Percentiles rank a stretch among this genome's conserved stretches.
These are phyloP conservation scores for Mus spretus DNA, from an alignment of 2,797 vertebrate species.

Conservation along the genomic window DNA sequence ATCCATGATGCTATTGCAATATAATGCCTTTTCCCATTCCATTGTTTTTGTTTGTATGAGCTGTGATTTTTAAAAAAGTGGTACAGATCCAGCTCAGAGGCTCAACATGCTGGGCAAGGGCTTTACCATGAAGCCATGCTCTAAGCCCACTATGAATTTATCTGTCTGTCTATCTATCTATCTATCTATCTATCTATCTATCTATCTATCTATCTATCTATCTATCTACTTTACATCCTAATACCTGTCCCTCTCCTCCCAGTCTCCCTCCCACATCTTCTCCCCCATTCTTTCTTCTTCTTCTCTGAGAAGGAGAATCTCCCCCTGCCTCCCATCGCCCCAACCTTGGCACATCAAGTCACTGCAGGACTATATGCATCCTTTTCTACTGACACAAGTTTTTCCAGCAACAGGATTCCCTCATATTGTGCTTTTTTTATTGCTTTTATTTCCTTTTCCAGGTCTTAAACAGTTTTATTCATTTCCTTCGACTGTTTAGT, in stretches of 20 bases:
- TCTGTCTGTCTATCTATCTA: neutral
- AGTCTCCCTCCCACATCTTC: neutral
- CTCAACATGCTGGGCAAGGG: neutral
- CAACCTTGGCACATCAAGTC: neutral
- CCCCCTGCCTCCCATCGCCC: neutral
- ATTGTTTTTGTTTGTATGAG: slow-evolving; percentile 35
- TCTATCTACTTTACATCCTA: neutral
- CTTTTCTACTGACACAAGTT: neutral
- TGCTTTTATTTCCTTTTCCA: neutral
- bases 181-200: neutral
- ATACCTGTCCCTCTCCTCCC: neutral
- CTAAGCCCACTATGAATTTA: neutral
- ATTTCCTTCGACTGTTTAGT: neutral
- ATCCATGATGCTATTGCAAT: neutral
- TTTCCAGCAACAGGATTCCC: neutral
- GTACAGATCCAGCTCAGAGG: neutral
- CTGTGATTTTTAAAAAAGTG: slow-evolving; percentile 36
- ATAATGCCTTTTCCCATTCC: slow-evolving; percentile 48
- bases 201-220: neutral
- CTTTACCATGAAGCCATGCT: neutral
- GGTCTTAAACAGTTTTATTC: neutral
- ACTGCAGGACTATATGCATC: neutral
- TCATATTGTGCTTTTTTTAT: neutral
- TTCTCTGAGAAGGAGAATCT: neutral
- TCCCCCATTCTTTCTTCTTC: neutral